Evolutionary conservation across 1,140 invertebrate species (phyloP), one percentile per base, ranked within the genome.

Genomic region (Zophobas morio): DNA sequence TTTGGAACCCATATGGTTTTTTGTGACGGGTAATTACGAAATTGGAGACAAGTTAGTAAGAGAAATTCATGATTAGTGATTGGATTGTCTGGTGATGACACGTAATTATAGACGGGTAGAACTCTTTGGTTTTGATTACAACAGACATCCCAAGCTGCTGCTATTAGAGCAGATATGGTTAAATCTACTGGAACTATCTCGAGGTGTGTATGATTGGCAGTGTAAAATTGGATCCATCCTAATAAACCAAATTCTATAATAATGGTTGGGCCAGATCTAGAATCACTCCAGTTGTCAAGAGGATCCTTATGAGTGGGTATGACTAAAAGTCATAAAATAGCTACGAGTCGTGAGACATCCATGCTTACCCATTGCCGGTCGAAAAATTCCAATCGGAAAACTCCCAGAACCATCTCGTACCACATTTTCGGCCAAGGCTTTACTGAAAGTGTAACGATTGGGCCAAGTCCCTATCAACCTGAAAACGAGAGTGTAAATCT

Each of bases 251-350:
- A 87, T 4, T 81, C 82, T 32, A 40, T 49, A 1, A 84, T 81
- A 1, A 93, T 96, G 74, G 94, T 96, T 1, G 96, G 95, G 39
- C 96, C 96, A 84, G 98, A 98, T 84, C 96, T 89, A 83, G 97
- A 98, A 84, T 98, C 96, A 47, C 96, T 96, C 94, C 95, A 97
- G 3, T 93, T 93, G 46, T 87, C 84, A 0, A 91, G 83, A 0
- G 92, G 92, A 81, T 97, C 96, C 70, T 92, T 90, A 87, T 94
- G 95, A 1, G 95, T 93, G 0, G 95, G 94, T 36, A 96, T 92
- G 36, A 98, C 95, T 93, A 85, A 51, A 66, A 63, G 36, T 8
- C 3, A n/a, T 0, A n/a, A n/a, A 5, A 2, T 66, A 42, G 33
- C 42, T 66, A 42, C 4, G 6, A 2, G 20, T 20, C n/a, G n/a